phyloP scores from a whole-genome alignment of 1,140 invertebrate species.

The Hypsibius dujardini region DNA sequence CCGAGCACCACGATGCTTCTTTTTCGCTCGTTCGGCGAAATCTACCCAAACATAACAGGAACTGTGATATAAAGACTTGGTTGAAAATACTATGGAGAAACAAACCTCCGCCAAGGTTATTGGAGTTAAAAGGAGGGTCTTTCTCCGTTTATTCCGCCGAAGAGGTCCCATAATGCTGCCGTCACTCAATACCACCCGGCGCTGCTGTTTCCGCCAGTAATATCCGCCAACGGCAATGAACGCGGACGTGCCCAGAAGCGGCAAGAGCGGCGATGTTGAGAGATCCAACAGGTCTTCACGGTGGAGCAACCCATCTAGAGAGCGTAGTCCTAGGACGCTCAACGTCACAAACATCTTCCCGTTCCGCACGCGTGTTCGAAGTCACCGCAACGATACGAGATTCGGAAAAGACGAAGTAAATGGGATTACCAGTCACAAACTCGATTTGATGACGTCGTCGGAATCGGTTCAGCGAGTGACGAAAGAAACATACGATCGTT shows the following conservation, averaged over 20 bases:
- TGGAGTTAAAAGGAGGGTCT: not conserved
- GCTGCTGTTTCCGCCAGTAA: not conserved
- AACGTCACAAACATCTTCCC: not conserved
- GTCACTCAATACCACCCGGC: no score
- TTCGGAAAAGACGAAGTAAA: no score
- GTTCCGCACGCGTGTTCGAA: not conserved
- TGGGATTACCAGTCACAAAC: no score
- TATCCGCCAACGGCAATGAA: not conserved
- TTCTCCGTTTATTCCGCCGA: not conserved
- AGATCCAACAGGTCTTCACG: not conserved
- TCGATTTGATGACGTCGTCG: no score
- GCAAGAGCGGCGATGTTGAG: not conserved
- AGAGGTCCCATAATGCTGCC: not conserved
- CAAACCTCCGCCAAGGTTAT: conserved; percentile 1
- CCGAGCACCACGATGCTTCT: not conserved
- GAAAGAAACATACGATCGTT: no score
- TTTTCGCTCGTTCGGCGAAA: not conserved
- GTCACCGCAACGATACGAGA: no score
- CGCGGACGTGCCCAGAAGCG: not conserved
- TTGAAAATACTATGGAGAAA: not conserved
- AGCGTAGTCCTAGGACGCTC: not conserved
- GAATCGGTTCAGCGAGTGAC: no score
- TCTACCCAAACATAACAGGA: not conserved
- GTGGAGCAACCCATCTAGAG: not conserved
- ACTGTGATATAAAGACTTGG: not conserved